Conservation (phyloP, 2,113 vertebrate genomes). For the Toxotes jaculatrix region DNA sequence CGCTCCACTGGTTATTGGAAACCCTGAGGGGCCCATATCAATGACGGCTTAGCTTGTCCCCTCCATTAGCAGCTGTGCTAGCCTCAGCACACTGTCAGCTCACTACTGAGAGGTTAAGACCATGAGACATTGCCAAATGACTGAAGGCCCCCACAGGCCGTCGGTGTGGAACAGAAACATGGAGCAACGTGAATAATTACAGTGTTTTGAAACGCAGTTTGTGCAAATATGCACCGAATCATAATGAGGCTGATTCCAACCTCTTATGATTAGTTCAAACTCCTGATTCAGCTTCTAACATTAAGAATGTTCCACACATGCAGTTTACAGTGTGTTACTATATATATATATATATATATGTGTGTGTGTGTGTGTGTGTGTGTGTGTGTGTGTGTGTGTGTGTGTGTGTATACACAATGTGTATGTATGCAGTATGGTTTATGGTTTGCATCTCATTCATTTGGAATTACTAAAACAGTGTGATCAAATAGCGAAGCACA, state of each 20-base stretch:
- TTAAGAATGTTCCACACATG: not conserved
- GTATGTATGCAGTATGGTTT: not conserved
- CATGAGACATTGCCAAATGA: slow-evolving; percentile 49
- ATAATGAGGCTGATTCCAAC: slow-evolving; percentile 58
- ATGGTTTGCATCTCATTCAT: not conserved
- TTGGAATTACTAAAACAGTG: not conserved
- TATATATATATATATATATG: not conserved
- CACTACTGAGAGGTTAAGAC: slow-evolving; percentile 56
- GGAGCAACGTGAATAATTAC: slow-evolving; percentile 51
- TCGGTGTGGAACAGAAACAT: slow-evolving; percentile 13
- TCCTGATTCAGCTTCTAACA: slow-evolving; percentile 51
- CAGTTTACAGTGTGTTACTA: not conserved
- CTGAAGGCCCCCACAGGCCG: slow-evolving; percentile 49
- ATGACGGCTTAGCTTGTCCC: slow-evolving; percentile 32
- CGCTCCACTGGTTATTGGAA: slow-evolving; percentile 32
- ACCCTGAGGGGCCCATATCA: slow-evolving; percentile 40
- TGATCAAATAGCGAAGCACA: not conserved
- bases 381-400: not conserved
- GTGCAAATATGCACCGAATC: slow-evolving; percentile 51
- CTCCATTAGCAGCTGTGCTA: slow-evolving; percentile 55
- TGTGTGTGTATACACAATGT: not conserved
- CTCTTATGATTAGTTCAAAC: slow-evolving; percentile 39
- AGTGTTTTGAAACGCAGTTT: slow-evolving; percentile 40
- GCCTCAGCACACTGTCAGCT: slow-evolving; percentile 70
- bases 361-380: slow-evolving; percentile 1